Evolutionary conservation across 2,888 invertebrate genomes (phyloP).

Genomic region (Drosophila diplacantha): DNA sequence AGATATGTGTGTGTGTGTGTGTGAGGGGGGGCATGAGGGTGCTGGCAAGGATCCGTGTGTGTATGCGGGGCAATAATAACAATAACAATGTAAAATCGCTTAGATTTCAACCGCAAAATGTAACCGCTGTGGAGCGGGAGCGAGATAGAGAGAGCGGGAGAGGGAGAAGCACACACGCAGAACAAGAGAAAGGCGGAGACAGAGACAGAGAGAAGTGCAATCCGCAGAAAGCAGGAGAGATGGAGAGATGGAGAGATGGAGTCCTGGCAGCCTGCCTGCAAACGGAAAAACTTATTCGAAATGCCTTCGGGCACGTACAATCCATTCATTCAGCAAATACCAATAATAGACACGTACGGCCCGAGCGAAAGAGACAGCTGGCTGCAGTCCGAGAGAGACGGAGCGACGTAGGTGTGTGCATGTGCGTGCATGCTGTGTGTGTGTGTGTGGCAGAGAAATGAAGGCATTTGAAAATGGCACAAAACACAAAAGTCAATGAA

Average conservation of each 20-base stretch:
- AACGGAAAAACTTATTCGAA: constrained; percentile 60
- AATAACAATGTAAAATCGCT: constrained; percentile 74
- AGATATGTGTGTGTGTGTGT: constrained; percentile 14
- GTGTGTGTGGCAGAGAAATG: constrained; percentile 31
- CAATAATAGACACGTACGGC: constrained; percentile 70
- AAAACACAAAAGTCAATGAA: constrained; percentile 65
- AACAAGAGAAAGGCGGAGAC: constrained; percentile 60
- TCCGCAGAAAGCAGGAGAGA: constrained; percentile 10
- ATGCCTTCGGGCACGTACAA: constrained; percentile 71
- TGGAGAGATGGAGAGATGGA: neutral
- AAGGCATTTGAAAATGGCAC: constrained; percentile 65
- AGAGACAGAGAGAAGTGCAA: constrained; percentile 24
- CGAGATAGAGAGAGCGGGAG: too few relatives aligned
- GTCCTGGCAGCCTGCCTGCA: neutral
- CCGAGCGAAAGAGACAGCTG: constrained; percentile 13
- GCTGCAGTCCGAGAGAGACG: constrained; percentile 12
- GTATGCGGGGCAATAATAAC: constrained; percentile 59
- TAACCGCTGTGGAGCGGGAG: constrained; percentile 23
- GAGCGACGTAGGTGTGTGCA: neutral
- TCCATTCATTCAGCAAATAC: constrained; percentile 72
- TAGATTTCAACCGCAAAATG: constrained; percentile 68
- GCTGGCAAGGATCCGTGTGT: constrained; percentile 1
- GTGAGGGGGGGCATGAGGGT: neutral
- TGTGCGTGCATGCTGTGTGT: neutral
- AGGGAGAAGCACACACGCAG: constrained; percentile 29